Base-by-base conservation (phyloP, 1,140 invertebrate genomes). In the Lerema accius region DNA sequence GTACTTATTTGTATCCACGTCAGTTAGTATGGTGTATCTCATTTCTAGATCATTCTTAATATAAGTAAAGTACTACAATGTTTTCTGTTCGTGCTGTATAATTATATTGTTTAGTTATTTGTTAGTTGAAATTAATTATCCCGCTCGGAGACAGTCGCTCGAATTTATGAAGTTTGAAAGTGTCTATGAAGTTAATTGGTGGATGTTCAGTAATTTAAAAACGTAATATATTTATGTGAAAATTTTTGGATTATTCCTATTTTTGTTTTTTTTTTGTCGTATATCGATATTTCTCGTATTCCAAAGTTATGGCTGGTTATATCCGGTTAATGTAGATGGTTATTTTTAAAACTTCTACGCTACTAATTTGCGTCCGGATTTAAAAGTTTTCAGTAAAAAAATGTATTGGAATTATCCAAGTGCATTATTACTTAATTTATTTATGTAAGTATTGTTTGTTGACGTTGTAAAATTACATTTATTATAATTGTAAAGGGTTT, bases 31-130 rank as follows among this genome's bases (percentile, higher is more conserved):
- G n/a, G 14, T 56, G 17, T 11, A 13, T 42, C 51, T 56, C 51
- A 56, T 42, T 56, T 32, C 19, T 56, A 43, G 23, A 39, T 10
- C 23, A 28, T 19, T 42, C 10, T 28, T 16, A 56, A 42, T 16
- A 11, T 46, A 15, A 63, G 26, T 39, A 39, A n/a, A 63, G 16
- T 35, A 17, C 15, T 51, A 37, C 28, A 37, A n/a, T 37, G n/a
- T 37, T 48, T 48, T 48, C 13, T 26, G 23, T 48, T 48, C 45
- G 45, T 19, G 49, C n/a, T 51, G 49, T 37, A 35, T 35, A 46
- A 46, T 23, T 23, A 45, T 46, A 48, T 48, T 28, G 10, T 48
- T 48, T 48, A 28, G 45, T 48, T 26, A 48, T 23, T 14, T 26
- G 10, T 19, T 48, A 6, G 10, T 19, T 23, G 10, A 45, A 45